Base-by-base conservation (phyloP, 1,140 invertebrate species). In the Littorina saxatilis region DNA sequence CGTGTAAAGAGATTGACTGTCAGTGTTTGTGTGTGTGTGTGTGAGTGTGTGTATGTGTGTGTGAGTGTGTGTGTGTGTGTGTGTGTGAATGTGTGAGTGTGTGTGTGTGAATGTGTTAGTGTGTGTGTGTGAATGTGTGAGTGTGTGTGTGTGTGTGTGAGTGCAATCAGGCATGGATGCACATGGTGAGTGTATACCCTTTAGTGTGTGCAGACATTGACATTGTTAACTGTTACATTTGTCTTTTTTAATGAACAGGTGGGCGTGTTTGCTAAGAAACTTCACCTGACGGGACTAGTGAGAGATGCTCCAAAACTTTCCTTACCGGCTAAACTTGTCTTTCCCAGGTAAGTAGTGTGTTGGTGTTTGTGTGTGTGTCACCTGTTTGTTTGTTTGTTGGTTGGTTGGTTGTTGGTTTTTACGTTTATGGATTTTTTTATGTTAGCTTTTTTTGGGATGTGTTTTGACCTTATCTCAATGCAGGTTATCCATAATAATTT, bases 311-410 rank as follows among this genome's bases (percentile, higher is more conserved):
- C 98, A 29, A 99, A 99, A 93, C 94, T 99, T 76, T 98, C 97
- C 80, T 94, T 99, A 87, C 98, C 98, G 52, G 98, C 98, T 86
- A 99, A 99, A 94, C 94, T 99, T 79, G 97, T 99, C 79, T 99
- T 99, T 93, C 98, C 98, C 83, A 93, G 93, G 92, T 93, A 82
- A 72, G 72, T 13, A 52, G n/a, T n/a, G n/a, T n/a, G n/a, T n/a
- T n/a, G n/a, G n/a, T n/a, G n/a, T n/a, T n/a, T n/a, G n/a, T n/a
- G n/a, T n/a, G n/a, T n/a, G n/a, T n/a, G n/a, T n/a, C n/a, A n/a
- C n/a, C n/a, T n/a, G n/a, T n/a, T n/a, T n/a, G n/a, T n/a, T n/a
- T n/a, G n/a, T n/a, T n/a, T n/a, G n/a, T n/a, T n/a, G n/a, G n/a
- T n/a, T n/a, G n/a, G n/a, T n/a, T n/a, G n/a, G n/a, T n/a, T n/a